Base-by-base conservation (phyloP, 1,140 invertebrate genomes). In the Notospermus geniculatus region DNA sequence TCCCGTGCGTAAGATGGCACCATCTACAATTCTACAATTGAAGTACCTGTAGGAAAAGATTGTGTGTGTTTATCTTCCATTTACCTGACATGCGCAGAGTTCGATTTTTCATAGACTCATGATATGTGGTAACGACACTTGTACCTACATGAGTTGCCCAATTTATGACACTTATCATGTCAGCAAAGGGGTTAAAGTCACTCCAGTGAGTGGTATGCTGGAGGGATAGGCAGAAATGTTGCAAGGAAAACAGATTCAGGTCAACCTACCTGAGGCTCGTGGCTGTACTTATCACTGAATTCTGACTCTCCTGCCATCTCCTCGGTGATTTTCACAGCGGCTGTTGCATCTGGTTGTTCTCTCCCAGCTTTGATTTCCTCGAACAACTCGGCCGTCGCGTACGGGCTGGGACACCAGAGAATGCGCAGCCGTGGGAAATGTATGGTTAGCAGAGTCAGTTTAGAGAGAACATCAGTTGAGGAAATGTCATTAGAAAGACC, bases 401-500 rank as follows among this genome's bases (percentile, higher is more conserved):
- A 91, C 0, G 95, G 93, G 79, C 89, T 94, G 2, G 92, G 92
- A 32, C 93, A 97, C 96, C 96, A 98, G 15, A 98, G 88, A 7
- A 98, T 82, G 66, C 92, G 88, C 28, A 98, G 83, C 70, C 89
- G 88, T 5, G 95, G 94, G 82, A 98, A 98, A 80, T 97, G 93
- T 64, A 98, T 82, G 0, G 95, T 97, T 0, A 98, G 83, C n/a
- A 98, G 82, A 67, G 95, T 89, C 22, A 97, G 77, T 78, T 92
- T 92, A 62, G 90, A 76, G 54, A 75, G 69, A 27, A 94, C 86
- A 67, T 92, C 89, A 36, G 87, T 87, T 62, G 88, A 88, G 4
- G 87, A 87, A 53, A 88, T 83, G 73, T 92, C 91, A 64, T 82
- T 87, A 0, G 90, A 91, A 17, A 93, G 77, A 71, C 89, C 90